phyloP scores from a whole-genome alignment of 2,888 invertebrate genomes.

The Pediacus dermestoides region DNA sequence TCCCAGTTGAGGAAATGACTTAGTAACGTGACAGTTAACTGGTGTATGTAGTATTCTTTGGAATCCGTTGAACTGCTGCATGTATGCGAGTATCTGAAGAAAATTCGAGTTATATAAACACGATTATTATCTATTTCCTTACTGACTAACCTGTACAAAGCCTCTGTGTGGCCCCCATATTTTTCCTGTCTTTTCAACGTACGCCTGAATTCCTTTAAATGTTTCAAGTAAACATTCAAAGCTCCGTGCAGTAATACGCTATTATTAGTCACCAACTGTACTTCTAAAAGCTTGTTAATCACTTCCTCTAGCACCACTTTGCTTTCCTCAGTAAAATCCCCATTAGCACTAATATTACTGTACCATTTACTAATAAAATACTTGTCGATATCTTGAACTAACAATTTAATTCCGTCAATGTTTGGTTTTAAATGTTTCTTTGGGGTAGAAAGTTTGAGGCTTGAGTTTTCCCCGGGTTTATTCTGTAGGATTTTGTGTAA shows the following conservation, averaged over 20 bases:
- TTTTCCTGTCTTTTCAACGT: conserved; percentile 58
- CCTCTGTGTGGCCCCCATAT: conserved; percentile 38
- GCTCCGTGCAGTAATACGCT: conserved; percentile 47
- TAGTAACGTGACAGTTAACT: conserved; percentile 56
- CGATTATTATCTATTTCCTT: background rate
- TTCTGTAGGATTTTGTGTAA: conserved; percentile 55
- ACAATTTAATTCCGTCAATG: conserved; percentile 33
- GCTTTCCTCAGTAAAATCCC: conserved; percentile 49
- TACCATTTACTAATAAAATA: conserved; percentile 54
- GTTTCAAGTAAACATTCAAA: conserved; percentile 56
- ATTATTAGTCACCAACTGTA: conserved; percentile 46
- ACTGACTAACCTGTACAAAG: conserved; percentile 1
- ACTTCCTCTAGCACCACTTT: conserved; percentile 47
- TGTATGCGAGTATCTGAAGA: conserved; percentile 43
- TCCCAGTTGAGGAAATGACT: conserved; percentile 66
- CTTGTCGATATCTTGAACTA: conserved; percentile 50
- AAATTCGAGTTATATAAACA: conserved; percentile 8
- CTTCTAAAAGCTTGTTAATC: conserved; percentile 45
- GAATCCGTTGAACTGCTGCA: conserved; percentile 48
- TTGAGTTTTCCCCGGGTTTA: conserved; percentile 53
- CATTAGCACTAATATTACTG: conserved; percentile 50
- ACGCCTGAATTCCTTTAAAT: conserved; percentile 63
- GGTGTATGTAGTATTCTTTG: conserved; percentile 58
- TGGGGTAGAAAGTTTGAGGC: no score
- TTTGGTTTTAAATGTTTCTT: conserved; percentile 23